These are phyloP conservation scores for Metacarcinus magister DNA, from an alignment of 2,888 invertebrate species.

Conservation along the genomic window DNA sequence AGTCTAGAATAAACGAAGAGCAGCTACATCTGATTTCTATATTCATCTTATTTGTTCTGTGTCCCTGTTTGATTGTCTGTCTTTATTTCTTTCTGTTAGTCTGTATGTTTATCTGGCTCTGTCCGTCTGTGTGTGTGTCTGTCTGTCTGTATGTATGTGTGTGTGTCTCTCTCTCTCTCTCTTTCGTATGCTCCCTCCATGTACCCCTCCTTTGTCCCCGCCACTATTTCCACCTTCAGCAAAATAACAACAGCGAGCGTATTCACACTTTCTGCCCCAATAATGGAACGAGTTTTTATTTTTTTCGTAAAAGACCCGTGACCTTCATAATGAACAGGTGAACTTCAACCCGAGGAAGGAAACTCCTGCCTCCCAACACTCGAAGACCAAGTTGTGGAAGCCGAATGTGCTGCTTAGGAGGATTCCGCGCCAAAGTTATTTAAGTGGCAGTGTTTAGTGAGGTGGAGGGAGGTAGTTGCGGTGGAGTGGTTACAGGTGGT, in stretches of 20 bases:
- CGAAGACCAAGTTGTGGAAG: not conserved
- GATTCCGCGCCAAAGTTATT: not conserved
- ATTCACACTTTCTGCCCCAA: slow-evolving; percentile 15
- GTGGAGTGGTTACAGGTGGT: not conserved
- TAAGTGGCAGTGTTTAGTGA: not conserved
- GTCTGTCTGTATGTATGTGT: not conserved
- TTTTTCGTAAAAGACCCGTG: not conserved
- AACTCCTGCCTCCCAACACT: not conserved
- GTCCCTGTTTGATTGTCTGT: not conserved
- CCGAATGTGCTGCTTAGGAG: not conserved
- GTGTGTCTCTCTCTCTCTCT: slow-evolving; percentile 38
- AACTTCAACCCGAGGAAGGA: not conserved
- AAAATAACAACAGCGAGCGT: not conserved
- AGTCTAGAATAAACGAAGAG: no score
- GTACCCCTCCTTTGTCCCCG: not conserved
- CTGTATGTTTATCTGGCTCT: not conserved
- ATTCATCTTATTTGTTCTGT: not conserved
- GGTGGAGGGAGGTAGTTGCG: not conserved
- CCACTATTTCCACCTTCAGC: not conserved
- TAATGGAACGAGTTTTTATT: slow-evolving; percentile 20
- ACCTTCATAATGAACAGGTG: slow-evolving; percentile 27
- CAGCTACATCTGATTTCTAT: no score
- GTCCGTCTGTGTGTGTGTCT: not conserved
- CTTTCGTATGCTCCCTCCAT: not conserved
- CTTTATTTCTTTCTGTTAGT: not conserved